A percentile compares a stretch with the other conserved stretches of the same genome.
Evolutionary conservation across 2,113 vertebrate genomes (phyloP).

Genomic region (Stercorarius parasiticus): DNA sequence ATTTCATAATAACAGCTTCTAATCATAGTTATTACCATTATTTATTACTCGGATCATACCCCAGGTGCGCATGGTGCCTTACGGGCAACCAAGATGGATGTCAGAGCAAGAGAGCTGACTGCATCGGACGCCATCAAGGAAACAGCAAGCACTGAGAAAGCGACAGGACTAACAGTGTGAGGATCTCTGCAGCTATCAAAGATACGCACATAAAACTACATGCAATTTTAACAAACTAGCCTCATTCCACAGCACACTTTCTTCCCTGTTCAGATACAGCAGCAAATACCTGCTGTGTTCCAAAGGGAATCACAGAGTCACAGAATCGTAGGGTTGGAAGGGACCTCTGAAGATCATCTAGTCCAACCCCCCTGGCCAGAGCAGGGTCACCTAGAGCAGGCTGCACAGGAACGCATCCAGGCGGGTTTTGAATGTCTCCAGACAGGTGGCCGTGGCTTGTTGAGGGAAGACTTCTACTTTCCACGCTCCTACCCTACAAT

Average conservation of each 20-base stretch:
- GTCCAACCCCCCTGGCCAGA: too few species aligned
- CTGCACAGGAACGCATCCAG: too few species aligned
- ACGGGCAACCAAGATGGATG: background rate
- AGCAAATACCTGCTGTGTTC: background rate
- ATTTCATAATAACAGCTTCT: background rate
- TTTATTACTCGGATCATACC: background rate
- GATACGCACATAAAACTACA: background rate
- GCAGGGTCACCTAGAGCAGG: too few species aligned
- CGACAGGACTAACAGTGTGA: fast-evolving
- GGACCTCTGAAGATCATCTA: too few species aligned
- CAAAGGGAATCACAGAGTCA: background rate
- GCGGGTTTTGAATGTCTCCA: too few species aligned
- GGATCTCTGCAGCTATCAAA: background rate
- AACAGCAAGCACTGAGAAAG: background rate
- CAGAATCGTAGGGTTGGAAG: too few species aligned
- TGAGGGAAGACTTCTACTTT: background rate
- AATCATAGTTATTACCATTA: background rate
- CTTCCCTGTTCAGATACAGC: background rate
- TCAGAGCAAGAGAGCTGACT: background rate
- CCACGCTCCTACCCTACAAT: fast-evolving
- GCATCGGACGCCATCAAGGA: background rate
- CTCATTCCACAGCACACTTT: background rate
- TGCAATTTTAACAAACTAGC: background rate
- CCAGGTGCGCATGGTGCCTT: background rate
- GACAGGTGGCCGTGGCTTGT: fast-evolving